These are phyloP conservation scores for Hyles euphorbiae DNA, from an alignment of 1,140 invertebrate genomes.

Conservation along the genomic window DNA sequence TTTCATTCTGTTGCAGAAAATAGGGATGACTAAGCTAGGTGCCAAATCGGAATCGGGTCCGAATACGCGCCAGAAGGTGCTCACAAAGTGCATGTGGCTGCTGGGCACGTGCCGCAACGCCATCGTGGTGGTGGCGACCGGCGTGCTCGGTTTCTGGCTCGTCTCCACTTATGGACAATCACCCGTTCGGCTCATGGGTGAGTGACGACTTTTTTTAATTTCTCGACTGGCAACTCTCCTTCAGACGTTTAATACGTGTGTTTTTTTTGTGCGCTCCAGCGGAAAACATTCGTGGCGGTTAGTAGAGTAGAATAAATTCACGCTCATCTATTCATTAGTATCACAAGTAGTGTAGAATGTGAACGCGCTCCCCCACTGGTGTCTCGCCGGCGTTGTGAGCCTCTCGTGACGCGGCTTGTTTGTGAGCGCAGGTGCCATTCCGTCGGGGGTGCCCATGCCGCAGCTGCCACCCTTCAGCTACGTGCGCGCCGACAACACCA, in stretches of 20 bases:
- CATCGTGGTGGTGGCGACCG: slow-evolving; percentile 83
- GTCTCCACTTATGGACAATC: slow-evolving; percentile 52
- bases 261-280: slow-evolving; percentile 47
- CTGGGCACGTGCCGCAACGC: slow-evolving; percentile 85
- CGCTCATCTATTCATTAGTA: slow-evolving; percentile 13
- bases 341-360: not conserved
- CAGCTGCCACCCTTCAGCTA: slow-evolving; percentile 80
- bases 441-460: slow-evolving; percentile 81
- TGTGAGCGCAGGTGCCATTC: slow-evolving; percentile 75
- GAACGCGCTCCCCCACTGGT: too few species aligned
- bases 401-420: not conserved
- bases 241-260: slow-evolving; percentile 3
- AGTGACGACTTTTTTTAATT: slow-evolving; percentile 13
- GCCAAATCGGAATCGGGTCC: slow-evolving; percentile 66
- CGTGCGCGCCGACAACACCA: slow-evolving; percentile 72
- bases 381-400: too few species aligned
- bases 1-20: slow-evolving; percentile 65
- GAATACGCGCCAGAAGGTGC: slow-evolving; percentile 63
- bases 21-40: slow-evolving; percentile 78
- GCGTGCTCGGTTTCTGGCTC: slow-evolving; percentile 77
- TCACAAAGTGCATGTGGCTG: slow-evolving; percentile 79
- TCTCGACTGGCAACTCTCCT: too few species aligned
- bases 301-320: slow-evolving; percentile 34
- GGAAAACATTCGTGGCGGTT: slow-evolving; percentile 48
- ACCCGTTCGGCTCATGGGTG: slow-evolving; percentile 81